Conservation (phyloP, 2,888 invertebrate genomes). For the Diadromus collaris region DNA sequence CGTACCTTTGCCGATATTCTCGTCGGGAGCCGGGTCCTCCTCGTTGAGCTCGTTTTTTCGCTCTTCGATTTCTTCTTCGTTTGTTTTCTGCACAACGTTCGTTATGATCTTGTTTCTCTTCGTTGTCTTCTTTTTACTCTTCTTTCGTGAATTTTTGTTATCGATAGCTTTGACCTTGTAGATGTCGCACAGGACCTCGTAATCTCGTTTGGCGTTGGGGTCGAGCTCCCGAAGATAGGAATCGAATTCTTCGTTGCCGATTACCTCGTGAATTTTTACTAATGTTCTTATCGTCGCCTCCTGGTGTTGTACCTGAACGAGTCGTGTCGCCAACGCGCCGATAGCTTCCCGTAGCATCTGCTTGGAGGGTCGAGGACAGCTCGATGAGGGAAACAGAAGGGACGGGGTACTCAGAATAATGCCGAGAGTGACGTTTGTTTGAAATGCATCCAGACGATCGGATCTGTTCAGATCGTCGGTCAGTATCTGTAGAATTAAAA, state of each 20-base stretch:
- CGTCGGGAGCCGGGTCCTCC: slow-evolving; percentile 68
- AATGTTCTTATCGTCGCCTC: slow-evolving; percentile 86
- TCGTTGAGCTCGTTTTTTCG: slow-evolving; percentile 56
- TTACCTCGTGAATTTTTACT: slow-evolving; percentile 85
- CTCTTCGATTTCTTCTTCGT: slow-evolving; percentile 29
- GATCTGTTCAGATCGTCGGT: slow-evolving; percentile 65
- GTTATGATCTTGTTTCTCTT: slow-evolving; percentile 32
- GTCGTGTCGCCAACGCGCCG: slow-evolving; percentile 78
- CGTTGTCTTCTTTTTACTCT: slow-evolving; percentile 40
- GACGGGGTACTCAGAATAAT: slow-evolving; percentile 79
- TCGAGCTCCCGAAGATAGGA: slow-evolving; percentile 80
- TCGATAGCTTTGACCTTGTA: slow-evolving; percentile 78
- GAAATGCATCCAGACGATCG: slow-evolving; percentile 75
- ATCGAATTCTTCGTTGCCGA: slow-evolving; percentile 86
- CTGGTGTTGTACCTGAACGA: slow-evolving; percentile 81
- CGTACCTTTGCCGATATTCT: slow-evolving; percentile 70
- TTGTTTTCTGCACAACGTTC: background rate
- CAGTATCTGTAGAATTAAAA: slow-evolving; percentile 57
- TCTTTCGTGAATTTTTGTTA: slow-evolving; percentile 35
- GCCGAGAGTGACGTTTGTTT: slow-evolving; percentile 77
- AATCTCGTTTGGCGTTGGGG: slow-evolving; percentile 81
- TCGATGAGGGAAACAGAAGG: slow-evolving; percentile 76
- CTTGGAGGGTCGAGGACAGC: slow-evolving; percentile 67
- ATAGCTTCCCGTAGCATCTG: slow-evolving; percentile 73
- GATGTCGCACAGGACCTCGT: slow-evolving; percentile 84